Percentiles rank a stretch among this genome's conserved stretches.
Conservation (phyloP, 2,888 invertebrate genomes). For the Drosophila macrothrix region DNA sequence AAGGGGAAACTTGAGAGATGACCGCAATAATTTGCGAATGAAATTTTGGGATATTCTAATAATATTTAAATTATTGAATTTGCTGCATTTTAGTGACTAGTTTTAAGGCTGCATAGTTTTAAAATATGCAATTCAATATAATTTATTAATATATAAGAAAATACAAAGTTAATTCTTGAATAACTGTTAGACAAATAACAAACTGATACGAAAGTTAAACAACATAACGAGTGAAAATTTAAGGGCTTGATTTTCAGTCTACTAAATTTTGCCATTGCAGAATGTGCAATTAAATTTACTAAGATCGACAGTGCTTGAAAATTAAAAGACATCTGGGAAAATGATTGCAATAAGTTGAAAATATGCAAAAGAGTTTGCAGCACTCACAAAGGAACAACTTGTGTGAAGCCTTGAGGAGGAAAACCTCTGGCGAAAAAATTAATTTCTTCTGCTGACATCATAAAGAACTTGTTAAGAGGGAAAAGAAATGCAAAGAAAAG, state of each 20-base stretch:
- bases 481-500: constrained; percentile 31
- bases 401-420: background rate
- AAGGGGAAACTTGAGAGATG: background rate
- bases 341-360: constrained; percentile 32
- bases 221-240: background rate
- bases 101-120: background rate
- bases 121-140: background rate
- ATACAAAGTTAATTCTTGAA: no score
- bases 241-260: background rate
- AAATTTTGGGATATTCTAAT: background rate
- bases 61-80: background rate
- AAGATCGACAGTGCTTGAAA: constrained; percentile 2
- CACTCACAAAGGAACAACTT: constrained; percentile 11
- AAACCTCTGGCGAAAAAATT: constrained; percentile 15
- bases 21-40: background rate
- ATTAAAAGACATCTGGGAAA: constrained; percentile 4
- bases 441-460: constrained; percentile 18
- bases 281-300: constrained; percentile 22
- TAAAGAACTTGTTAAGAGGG: constrained; percentile 26
- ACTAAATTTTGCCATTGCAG: background rate
- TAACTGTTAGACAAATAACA: background rate
- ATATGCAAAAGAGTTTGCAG: constrained; percentile 28
- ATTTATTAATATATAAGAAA: background rate
- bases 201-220: background rate
- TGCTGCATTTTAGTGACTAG: background rate